phyloP scores from a whole-genome alignment of 2,797 vertebrate genomes.

The Chromobotia macracanthus region DNA sequence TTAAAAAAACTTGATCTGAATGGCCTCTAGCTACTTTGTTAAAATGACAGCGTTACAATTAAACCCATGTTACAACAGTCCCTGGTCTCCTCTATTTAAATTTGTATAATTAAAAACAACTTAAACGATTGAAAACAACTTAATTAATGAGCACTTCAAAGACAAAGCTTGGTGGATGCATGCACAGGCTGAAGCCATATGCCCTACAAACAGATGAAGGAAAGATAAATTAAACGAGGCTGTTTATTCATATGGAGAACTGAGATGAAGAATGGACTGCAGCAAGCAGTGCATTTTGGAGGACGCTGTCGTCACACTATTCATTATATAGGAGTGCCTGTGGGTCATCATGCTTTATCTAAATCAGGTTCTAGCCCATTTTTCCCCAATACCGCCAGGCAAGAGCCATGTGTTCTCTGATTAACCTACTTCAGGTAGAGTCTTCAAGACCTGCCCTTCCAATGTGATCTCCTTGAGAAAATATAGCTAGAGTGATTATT shows the following conservation, averaged over 20 bases:
- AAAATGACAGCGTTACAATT: not conserved
- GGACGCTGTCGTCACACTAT: slow-evolving; percentile 68
- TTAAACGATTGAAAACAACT: not conserved
- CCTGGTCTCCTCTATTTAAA: not conserved
- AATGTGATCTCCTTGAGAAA: slow-evolving; percentile 53
- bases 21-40: not conserved
- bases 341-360: slow-evolving; percentile 75
- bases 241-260: slow-evolving; percentile 79
- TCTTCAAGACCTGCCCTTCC: slow-evolving; percentile 61
- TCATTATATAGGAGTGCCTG: slow-evolving; percentile 74
- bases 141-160: slow-evolving; percentile 28
- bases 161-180: slow-evolving; percentile 25
- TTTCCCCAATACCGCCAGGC: slow-evolving; percentile 64
- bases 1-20: no score
- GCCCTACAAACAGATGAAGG: slow-evolving; percentile 61
- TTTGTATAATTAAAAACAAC: slow-evolving; percentile 12
- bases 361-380: slow-evolving; percentile 72
- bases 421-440: slow-evolving; percentile 67
- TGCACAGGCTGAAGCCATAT: slow-evolving; percentile 55
- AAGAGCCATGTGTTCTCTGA: slow-evolving; percentile 61
- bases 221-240: slow-evolving; percentile 75
- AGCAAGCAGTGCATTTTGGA: slow-evolving; percentile 66
- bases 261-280: slow-evolving; percentile 71
- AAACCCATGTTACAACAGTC: not conserved
- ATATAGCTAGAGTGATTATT: slow-evolving; percentile 49